These are phyloP conservation scores for Epizoanthus scotinus DNA, from an alignment of 92 coral and sea anemone genomes.

Conservation along the genomic window DNA sequence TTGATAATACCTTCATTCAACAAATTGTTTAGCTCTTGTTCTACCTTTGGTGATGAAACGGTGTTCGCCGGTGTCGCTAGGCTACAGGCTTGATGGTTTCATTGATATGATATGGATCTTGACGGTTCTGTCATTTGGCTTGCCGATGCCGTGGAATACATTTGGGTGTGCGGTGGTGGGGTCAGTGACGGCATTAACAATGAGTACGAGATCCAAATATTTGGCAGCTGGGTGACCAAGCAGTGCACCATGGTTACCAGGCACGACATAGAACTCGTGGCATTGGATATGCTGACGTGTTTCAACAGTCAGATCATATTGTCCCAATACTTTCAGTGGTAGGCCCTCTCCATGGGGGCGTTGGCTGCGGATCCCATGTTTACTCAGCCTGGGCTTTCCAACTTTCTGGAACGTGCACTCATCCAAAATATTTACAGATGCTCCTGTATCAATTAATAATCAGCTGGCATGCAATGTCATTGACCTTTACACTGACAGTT, in stretches of 20 bases:
- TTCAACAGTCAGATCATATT: slow-evolving; percentile 36
- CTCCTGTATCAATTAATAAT: neutral
- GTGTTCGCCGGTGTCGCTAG: slow-evolving; percentile 17
- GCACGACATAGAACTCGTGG: slow-evolving; percentile 27
- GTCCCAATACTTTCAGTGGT: slow-evolving; percentile 31
- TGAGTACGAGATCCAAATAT: neutral
- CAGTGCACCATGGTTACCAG: slow-evolving; percentile 29
- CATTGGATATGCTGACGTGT: slow-evolving; percentile 21
- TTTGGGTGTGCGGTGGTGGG: slow-evolving; percentile 2
- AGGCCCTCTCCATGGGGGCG: slow-evolving; percentile 22
- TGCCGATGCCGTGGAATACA: slow-evolving; percentile 16
- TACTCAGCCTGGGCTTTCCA: slow-evolving; percentile 18
- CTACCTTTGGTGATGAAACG: slow-evolving; percentile 27
- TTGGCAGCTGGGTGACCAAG: neutral
- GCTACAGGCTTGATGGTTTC: slow-evolving; percentile 18
- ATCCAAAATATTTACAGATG: slow-evolving; percentile 14
- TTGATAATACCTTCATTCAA: slow-evolving; percentile 30
- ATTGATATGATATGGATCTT: slow-evolving; percentile 17
- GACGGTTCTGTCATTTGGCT: neutral
- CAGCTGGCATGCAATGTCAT: slow-evolving; percentile 12
- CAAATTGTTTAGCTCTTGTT: neutral
- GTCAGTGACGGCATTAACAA: slow-evolving; percentile 8
- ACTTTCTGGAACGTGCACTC: slow-evolving; percentile 22
- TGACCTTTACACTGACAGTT: slow-evolving; percentile 13
- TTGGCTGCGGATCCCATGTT: neutral